Evolutionary conservation across 2,888 invertebrate genomes (phyloP).

Genomic region (Brachyptera putata): DNA sequence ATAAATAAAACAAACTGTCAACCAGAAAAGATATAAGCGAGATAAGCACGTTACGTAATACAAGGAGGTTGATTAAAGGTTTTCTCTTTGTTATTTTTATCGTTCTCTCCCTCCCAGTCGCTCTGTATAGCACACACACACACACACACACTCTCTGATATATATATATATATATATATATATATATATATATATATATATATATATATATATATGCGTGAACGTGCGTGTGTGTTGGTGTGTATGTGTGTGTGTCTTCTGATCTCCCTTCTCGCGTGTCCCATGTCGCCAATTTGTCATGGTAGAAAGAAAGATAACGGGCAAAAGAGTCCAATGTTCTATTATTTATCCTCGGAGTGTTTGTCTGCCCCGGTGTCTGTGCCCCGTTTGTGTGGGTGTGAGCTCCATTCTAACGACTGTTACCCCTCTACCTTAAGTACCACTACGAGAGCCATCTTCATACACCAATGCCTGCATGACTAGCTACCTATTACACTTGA

Average conservation of each 20-base stretch:
- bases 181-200: too few species aligned
- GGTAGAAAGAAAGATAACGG: constrained; percentile 27
- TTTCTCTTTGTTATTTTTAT: not conserved
- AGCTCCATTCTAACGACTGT: constrained; percentile 27
- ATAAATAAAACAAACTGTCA: not conserved
- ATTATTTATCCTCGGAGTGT: constrained; percentile 30
- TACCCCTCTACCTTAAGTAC: constrained; percentile 24
- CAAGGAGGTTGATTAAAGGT: not conserved
- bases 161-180: too few species aligned
- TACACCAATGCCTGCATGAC: too few species aligned
- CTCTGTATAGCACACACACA: too few species aligned
- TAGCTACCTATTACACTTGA: too few species aligned
- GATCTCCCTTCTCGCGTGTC: constrained; percentile 16
- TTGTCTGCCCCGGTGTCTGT: constrained; percentile 15
- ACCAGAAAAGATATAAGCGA: not conserved
- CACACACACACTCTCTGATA: too few species aligned
- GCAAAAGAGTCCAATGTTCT: constrained; percentile 25
- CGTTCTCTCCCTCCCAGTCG: not conserved
- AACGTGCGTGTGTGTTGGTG: not conserved
- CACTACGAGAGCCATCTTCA: constrained; percentile 4
- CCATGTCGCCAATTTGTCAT: constrained; percentile 30
- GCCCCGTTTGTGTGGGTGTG: too few species aligned
- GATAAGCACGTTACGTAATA: not conserved
- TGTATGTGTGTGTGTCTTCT: constrained; percentile 6
- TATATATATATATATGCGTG: not conserved